Conservation (phyloP, 2,797 vertebrate species). For the Mus spretus region DNA sequence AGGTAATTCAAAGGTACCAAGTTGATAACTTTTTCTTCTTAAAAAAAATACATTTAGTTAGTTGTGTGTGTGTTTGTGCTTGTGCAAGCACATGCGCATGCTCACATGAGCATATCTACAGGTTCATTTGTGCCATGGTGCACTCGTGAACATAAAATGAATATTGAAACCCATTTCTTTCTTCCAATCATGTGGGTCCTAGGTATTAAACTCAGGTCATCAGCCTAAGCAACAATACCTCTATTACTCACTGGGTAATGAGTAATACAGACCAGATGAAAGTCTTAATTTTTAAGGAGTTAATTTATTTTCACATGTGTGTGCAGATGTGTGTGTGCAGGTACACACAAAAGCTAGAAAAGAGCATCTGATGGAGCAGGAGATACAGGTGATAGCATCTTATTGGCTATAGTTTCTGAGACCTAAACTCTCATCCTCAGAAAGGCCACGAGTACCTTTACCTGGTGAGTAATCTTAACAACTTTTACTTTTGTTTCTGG, state of each 20-base stretch:
- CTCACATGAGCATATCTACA: neutral
- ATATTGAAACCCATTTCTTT: neutral
- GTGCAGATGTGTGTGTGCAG: neutral
- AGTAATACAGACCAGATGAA: neutral
- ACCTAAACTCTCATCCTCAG: neutral
- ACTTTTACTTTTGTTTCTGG: neutral
- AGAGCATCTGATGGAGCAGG: neutral
- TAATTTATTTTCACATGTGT: neutral
- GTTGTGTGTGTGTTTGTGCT: neutral
- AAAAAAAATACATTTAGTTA: neutral
- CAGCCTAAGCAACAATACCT: neutral
- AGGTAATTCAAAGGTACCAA: neutral
- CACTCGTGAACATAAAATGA: neutral
- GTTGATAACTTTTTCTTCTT: neutral
- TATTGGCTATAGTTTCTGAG: neutral
- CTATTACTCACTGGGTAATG: neutral
- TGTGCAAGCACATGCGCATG: neutral
- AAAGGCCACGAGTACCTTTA: neutral
- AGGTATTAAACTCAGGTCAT: neutral
- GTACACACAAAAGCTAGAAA: neutral
- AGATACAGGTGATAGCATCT: neutral
- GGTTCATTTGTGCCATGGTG: neutral
- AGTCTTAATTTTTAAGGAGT: neutral
- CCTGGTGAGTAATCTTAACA: neutral
- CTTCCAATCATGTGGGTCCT: fast-evolving